Percentiles rank a stretch among this genome's conserved stretches.
These are phyloP conservation scores for Melinaea menophilus DNA, from an alignment of 2,888 invertebrate genomes.

Conservation along the genomic window DNA sequence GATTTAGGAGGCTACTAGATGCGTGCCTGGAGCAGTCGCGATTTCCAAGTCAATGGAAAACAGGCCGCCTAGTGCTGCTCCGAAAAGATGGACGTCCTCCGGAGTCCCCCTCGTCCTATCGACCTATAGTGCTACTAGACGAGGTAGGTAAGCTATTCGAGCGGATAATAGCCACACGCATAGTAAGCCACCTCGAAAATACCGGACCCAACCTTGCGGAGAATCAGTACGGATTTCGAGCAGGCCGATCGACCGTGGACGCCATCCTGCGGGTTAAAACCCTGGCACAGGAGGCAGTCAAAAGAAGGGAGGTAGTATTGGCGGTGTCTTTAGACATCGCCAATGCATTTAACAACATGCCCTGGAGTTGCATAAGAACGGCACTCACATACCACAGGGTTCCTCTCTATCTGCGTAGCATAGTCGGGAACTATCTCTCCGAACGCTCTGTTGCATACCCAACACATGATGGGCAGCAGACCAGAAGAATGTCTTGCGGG, in stretches of 20 bases:
- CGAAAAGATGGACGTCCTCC: conserved; percentile 17
- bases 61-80: conserved; percentile 21
- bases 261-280: conserved; percentile 15
- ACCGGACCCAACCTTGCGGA: conserved; percentile 20
- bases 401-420: conserved; percentile 23
- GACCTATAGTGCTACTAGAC: too few relatives aligned
- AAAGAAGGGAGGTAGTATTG: conserved; percentile 27
- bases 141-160: conserved; percentile 17
- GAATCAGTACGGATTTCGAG: too few relatives aligned
- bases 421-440: too few relatives aligned
- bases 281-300: conserved; percentile 12
- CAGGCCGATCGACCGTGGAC: conserved; percentile 21
- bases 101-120: neutral
- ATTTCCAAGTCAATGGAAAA: conserved; percentile 21
- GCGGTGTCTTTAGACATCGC: conserved; percentile 33
- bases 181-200: conserved; percentile 13
- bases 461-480: too few relatives aligned
- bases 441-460: too few relatives aligned
- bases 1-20: too few relatives aligned
- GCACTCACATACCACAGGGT: conserved; percentile 30
- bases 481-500: too few relatives aligned
- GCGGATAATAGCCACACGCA: conserved; percentile 22
- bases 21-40: neutral
- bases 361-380: conserved; percentile 30
- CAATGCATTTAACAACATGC: conserved; percentile 35